Percentiles rank a stretch among this genome's conserved stretches.
Evolutionary conservation across 2,888 invertebrate species (phyloP).

Genomic region (Macaria liturata): DNA sequence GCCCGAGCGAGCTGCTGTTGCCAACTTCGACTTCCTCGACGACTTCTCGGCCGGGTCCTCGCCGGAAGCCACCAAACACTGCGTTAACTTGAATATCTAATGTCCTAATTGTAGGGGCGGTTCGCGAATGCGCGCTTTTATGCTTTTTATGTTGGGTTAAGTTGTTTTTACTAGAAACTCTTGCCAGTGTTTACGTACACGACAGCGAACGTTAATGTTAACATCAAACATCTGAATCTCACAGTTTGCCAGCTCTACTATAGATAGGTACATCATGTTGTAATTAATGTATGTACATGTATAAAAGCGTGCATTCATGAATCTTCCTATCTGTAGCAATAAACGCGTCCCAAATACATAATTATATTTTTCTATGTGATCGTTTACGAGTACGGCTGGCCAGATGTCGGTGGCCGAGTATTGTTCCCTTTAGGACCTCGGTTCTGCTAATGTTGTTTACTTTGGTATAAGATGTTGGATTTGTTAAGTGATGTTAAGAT

Average conservation of each 20-base stretch:
- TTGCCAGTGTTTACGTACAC: not conserved
- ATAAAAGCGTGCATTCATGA: not conserved
- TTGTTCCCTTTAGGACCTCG: constrained; percentile 36
- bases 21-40: constrained; percentile 91
- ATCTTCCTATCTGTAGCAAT: constrained; percentile 53
- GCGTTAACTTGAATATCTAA: not conserved
- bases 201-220: no score
- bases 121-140: not conserved
- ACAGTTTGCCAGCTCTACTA: no score
- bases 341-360: constrained; percentile 57
- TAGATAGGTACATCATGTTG: no score
- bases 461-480: constrained; percentile 29
- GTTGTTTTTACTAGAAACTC: not conserved
- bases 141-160: not conserved
- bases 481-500: constrained; percentile 24
- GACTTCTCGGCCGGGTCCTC: constrained; percentile 80
- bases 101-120: not conserved
- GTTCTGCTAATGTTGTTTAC: constrained; percentile 38
- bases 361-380: constrained; percentile 74
- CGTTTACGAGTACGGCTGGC: constrained; percentile 40
- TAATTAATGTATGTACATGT: no score
- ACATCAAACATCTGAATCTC: no score
- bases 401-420: constrained; percentile 34
- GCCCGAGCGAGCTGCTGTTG: constrained; percentile 89
- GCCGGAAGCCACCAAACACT: constrained; percentile 75